Evolutionary conservation across 2,888 invertebrate species (phyloP).

Genomic region (Cyaniris semiargus): DNA sequence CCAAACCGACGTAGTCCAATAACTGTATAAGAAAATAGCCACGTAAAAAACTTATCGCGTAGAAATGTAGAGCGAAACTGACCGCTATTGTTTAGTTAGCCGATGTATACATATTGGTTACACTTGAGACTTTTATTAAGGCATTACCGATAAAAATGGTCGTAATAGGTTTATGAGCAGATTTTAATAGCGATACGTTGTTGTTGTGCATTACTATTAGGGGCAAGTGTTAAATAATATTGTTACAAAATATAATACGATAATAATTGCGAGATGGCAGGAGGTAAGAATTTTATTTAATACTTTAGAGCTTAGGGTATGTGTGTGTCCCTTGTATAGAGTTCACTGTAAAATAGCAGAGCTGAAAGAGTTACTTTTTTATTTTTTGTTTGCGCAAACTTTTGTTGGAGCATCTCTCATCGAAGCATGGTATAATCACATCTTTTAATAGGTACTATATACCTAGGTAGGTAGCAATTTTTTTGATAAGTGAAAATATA

Average conservation of each 20-base stretch:
- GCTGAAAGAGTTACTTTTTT: no score
- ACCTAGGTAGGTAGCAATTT: no score
- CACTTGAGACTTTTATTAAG: conserved; percentile 78
- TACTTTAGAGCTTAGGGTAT: no score
- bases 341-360: no score
- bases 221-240: conserved; percentile 8
- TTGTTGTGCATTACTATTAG: conserved; percentile 21
- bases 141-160: conserved; percentile 78
- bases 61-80: conserved; percentile 78
- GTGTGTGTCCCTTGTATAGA: no score
- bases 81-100: conserved; percentile 78
- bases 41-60: conserved; percentile 71
- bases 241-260: background rate
- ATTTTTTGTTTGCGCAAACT: no score
- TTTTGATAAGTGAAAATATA: no score
- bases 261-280: background rate
- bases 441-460: no score
- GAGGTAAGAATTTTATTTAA: background rate
- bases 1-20: conserved; percentile 73
- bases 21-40: conserved; percentile 74
- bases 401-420: no score
- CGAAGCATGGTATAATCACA: no score
- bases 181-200: conserved; percentile 69
- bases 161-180: conserved; percentile 75
- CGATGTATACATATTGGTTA: conserved; percentile 81